These are phyloP conservation scores for Cacatua alba DNA, from an alignment of 2,113 vertebrate species.

Conservation along the genomic window DNA sequence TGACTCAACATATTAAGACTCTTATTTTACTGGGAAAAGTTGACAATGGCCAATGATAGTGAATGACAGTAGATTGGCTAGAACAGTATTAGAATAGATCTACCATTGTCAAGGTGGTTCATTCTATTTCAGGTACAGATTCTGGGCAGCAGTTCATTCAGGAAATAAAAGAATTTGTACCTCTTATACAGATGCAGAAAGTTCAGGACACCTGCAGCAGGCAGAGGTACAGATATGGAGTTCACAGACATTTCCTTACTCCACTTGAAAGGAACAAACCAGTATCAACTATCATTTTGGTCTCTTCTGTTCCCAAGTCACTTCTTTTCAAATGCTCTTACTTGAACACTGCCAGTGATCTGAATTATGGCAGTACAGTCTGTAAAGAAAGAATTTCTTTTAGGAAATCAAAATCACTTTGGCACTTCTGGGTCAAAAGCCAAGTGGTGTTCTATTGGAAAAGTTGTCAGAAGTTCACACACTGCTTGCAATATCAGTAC, in stretches of 20 bases:
- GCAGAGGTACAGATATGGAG: neutral
- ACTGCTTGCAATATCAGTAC: neutral
- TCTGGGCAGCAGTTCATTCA: neutral
- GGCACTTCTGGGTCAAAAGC: slow-evolving; percentile 32
- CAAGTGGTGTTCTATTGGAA: neutral
- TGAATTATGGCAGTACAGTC: neutral
- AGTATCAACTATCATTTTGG: neutral
- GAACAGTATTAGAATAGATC: neutral
- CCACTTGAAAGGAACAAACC: neutral
- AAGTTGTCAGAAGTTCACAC: neutral
- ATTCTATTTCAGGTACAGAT: neutral
- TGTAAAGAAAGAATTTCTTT: neutral
- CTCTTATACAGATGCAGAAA: neutral
- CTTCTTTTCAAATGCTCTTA: neutral
- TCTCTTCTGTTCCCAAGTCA: neutral
- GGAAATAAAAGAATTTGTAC: neutral
- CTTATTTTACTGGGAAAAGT: neutral
- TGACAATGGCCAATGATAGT: neutral
- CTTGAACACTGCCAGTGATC: neutral
- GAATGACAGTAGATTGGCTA: neutral
- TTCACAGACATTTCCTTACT: neutral
- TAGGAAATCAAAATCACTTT: slow-evolving; percentile 10
- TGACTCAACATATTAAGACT: neutral
- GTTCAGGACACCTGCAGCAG: neutral
- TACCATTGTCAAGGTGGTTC: neutral